Evolutionary conservation across 2,113 vertebrate species (phyloP).

Genomic region (Zeus faber): DNA sequence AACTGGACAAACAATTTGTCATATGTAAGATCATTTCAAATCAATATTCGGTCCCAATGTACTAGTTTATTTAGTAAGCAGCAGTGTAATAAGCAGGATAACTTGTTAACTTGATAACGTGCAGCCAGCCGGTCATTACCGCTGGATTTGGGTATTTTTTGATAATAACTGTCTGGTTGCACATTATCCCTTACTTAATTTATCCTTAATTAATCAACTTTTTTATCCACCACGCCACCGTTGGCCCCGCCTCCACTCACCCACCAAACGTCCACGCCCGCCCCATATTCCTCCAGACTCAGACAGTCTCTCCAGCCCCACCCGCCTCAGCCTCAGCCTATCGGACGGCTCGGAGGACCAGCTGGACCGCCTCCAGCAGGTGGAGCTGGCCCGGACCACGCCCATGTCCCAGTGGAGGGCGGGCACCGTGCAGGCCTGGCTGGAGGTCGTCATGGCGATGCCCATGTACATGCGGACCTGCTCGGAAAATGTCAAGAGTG

Average conservation of each 20-base stretch:
- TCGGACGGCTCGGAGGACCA: constrained; percentile 82
- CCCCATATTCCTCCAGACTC: constrained; percentile 70
- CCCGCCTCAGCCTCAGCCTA: constrained; percentile 76
- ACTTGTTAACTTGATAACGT: no score
- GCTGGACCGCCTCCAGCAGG: constrained; percentile 83
- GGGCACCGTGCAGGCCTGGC: constrained; percentile 84
- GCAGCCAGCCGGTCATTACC: no score
- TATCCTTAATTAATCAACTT: background rate
- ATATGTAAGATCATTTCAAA: no score
- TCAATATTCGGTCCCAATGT: no score
- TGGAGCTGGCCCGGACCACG: constrained; percentile 79
- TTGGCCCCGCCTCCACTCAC: constrained; percentile 45
- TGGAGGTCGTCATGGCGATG: constrained; percentile 90
- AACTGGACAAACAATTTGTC: no score
- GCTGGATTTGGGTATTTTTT: no score
- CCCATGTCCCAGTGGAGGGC: constrained; percentile 88
- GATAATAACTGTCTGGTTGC: no score
- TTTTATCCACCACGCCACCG: constrained; percentile 15
- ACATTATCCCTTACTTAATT: no score
- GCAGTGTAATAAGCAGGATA: no score
- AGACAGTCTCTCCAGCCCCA: constrained; percentile 79
- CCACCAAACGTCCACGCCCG: constrained; percentile 41
- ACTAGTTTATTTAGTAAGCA: no score
- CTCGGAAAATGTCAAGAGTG: constrained; percentile 84
- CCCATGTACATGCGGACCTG: constrained; percentile 86